Evolutionary conservation across 2,113 vertebrate species (phyloP), one percentile per base, ranked within the genome.

Genomic region (Apodemus sylvaticus): DNA sequence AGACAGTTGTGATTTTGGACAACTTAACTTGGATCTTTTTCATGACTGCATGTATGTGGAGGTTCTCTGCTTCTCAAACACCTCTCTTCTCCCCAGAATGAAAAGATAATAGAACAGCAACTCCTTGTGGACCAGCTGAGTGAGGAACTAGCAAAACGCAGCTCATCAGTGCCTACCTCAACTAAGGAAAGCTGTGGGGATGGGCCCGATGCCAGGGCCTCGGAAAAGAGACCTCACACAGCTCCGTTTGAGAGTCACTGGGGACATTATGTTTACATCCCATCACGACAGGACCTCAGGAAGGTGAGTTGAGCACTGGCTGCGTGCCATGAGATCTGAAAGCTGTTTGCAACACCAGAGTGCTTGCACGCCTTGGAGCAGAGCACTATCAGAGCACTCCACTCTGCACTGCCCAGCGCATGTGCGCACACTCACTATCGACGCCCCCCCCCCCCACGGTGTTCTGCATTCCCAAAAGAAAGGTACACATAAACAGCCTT

Each of bases 91-190:
- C 53, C 92, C 97, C 96, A 99, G 99, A 99, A 98, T 90, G 99
- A 99, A 96, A 99, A 99, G 97, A 98, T 99, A 97, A 98, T 99
- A 98, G 99, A 99, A 95, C 99, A 99, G 94, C 99, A 99, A 96
- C 98, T 99, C 93, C 92, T 99, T 93, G 99, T 99, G 94, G 98
- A 98, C 94, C 98, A 98, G 53, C 98, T 99, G 94, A 99, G 98
- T 92, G 88, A 98, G 86, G 98, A 99, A 96, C 90, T 99, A 90
- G 86, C 97, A 93, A 98, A 98, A 53, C 90, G 97, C 95, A 92
- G 91, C 66, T 71, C 96, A 70, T 97, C 97, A 77, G 96, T 98
- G 97, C 60, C 81, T 8, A 97, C 64, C 29, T 96, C 96, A 93
- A 86, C 90, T 29, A 96, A 95, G 39, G 96, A 91, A 88, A 78